These are phyloP conservation scores for Ellobius talpinus DNA, from an alignment of 2,113 vertebrate species.

Conservation along the genomic window DNA sequence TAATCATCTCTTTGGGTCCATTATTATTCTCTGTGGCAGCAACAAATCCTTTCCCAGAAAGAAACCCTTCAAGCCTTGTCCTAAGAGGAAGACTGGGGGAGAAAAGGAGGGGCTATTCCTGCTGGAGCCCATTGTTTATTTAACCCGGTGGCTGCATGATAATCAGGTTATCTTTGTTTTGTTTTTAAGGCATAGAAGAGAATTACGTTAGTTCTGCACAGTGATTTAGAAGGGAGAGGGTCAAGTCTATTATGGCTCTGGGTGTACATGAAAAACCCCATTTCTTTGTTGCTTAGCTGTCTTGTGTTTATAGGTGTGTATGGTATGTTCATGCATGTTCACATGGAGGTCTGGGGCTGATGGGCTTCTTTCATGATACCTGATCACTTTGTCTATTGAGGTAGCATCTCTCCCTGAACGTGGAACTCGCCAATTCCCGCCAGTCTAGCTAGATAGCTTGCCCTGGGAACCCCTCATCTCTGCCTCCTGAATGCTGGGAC, in stretches of 20 bases:
- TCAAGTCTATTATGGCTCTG: conserved; percentile 4
- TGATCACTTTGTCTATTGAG: not conserved
- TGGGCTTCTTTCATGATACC: not conserved
- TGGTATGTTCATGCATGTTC: not conserved
- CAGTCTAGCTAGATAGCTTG: not conserved
- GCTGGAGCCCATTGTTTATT: conserved; percentile 75
- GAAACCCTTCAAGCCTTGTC: conserved; percentile 55
- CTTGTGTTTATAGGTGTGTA: not conserved
- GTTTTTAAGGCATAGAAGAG: conserved; percentile 55
- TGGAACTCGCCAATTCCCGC: not conserved
- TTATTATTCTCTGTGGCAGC: conserved; percentile 67
- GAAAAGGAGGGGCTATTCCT: conserved; percentile 37
- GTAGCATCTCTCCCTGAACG: not conserved
- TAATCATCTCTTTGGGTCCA: conserved; percentile 64
- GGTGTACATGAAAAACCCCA: not conserved
- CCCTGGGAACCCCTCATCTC: no score
- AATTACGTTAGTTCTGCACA: conserved; percentile 59
- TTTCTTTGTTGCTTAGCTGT: not conserved
- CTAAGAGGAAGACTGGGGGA: conserved; percentile 32
- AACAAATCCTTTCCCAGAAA: conserved; percentile 64
- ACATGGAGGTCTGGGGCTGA: not conserved
- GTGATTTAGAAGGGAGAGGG: not conserved
- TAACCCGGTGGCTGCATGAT: conserved; percentile 69
- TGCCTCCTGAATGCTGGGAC: not conserved
- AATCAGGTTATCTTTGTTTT: conserved; percentile 45